phyloP scores from a whole-genome alignment of 2,113 vertebrate genomes.

The Pica pica region DNA sequence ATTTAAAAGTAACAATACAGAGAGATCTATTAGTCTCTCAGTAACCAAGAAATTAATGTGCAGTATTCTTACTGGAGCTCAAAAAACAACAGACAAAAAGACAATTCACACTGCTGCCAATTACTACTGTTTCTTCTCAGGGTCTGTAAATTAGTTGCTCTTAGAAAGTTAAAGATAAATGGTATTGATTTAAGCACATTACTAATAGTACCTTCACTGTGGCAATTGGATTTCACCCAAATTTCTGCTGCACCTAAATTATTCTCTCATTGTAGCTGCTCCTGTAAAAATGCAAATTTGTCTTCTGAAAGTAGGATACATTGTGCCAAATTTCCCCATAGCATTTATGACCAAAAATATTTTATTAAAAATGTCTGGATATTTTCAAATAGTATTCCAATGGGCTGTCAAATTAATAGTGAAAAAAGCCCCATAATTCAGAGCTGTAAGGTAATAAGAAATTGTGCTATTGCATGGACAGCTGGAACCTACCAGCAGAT shows the following conservation, averaged over 20 bases:
- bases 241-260: slow-evolving; percentile 39
- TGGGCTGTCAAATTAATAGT: background rate
- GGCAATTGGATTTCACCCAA: slow-evolving; percentile 38
- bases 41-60: background rate
- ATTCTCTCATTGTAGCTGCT: slow-evolving; percentile 31
- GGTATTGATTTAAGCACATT: slow-evolving; percentile 38
- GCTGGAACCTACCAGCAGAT: background rate
- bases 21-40: background rate
- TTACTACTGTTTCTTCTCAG: background rate
- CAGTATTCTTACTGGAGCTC: background rate
- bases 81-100: background rate
- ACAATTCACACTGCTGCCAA: background rate
- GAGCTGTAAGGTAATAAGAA: background rate
- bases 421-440: background rate
- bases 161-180: slow-evolving; percentile 41
- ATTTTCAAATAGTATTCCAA: slow-evolving; percentile 40
- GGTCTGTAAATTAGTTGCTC: background rate
- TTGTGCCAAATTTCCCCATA: background rate
- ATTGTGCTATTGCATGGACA: background rate
- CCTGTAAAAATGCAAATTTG: slow-evolving; percentile 32
- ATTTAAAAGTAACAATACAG: background rate
- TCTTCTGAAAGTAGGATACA: slow-evolving; percentile 30
- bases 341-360: slow-evolving; percentile 35
- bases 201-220: background rate
- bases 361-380: slow-evolving; percentile 26